Conservation (phyloP, 2,113 vertebrate species). For the Notothenia coriiceps region DNA sequence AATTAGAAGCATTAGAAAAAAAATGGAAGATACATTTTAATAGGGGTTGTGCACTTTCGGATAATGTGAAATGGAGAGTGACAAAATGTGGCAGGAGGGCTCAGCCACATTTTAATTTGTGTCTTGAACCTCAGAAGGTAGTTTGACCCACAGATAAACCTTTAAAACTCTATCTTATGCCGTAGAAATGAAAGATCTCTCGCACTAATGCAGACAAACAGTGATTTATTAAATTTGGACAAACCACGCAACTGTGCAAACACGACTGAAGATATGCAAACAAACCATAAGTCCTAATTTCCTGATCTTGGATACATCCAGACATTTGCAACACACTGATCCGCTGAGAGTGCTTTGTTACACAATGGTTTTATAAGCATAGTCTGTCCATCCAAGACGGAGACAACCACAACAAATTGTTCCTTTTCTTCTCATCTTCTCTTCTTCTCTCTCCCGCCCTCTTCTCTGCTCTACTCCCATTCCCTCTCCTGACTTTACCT, state of each 20-base stretch:
- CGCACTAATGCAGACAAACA: constrained; percentile 68
- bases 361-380: constrained; percentile 42
- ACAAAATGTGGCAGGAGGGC: constrained; percentile 45
- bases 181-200: constrained; percentile 68
- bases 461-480: constrained; percentile 55
- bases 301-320: constrained; percentile 66
- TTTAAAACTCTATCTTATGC: constrained; percentile 49
- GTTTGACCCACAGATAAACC: constrained; percentile 58
- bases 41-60: constrained; percentile 64
- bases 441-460: constrained; percentile 53
- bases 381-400: constrained; percentile 38
- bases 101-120: constrained; percentile 56
- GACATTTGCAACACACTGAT: constrained; percentile 48
- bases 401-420: constrained; percentile 76
- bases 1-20: constrained; percentile 43
- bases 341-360: constrained; percentile 24
- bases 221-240: constrained; percentile 74
- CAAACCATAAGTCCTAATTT: constrained; percentile 78
- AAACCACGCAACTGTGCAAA: constrained; percentile 72
- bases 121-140: constrained; percentile 51
- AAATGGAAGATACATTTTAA: constrained; percentile 48
- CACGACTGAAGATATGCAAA: constrained; percentile 65
- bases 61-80: constrained; percentile 59
- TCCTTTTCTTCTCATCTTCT: constrained; percentile 72
- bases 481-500: constrained; percentile 81